Evolutionary conservation across 1,140 invertebrate genomes (phyloP).

Genomic region (Tetragonula clypearis): DNA sequence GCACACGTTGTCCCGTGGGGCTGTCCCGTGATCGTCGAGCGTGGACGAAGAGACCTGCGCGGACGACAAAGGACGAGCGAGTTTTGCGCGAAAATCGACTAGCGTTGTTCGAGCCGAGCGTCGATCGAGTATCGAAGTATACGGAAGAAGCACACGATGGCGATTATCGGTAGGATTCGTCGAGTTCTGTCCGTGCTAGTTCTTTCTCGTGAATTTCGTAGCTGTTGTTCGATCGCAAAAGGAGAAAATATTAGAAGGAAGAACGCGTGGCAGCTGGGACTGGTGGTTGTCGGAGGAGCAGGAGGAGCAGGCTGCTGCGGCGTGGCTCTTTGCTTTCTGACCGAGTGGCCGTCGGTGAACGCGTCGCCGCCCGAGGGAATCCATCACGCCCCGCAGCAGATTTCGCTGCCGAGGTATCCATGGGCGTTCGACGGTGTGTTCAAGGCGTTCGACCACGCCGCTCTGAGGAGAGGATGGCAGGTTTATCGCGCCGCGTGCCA

Average conservation of each 20-base stretch:
- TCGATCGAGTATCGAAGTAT: too few relatives aligned
- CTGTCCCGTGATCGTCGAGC: too few relatives aligned
- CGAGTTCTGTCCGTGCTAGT: background rate
- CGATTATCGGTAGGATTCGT: background rate
- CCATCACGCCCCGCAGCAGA: background rate
- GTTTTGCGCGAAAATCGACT: background rate
- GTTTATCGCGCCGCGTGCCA: conserved; percentile 99
- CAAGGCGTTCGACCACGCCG: conserved; percentile 91
- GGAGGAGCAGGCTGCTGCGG: conserved; percentile 40
- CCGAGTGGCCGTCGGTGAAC: conserved; percentile 54
- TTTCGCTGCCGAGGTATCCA: conserved; percentile 86
- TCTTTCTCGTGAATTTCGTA: background rate
- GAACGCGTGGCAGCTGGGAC: background rate
- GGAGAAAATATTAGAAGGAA: too few relatives aligned
- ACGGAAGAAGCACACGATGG: background rate
- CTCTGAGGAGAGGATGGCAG: conserved; percentile 96
- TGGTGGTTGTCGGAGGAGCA: background rate
- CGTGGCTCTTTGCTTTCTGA: conserved; percentile 50
- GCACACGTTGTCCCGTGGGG: too few relatives aligned
- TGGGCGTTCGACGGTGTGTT: conserved; percentile 92
- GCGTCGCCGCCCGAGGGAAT: background rate
- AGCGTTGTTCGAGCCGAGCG: background rate
- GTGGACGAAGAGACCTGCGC: too few relatives aligned
- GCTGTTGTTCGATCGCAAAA: background rate
- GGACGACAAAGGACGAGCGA: background rate